These are phyloP conservation scores for Dilophus febrilis DNA, from an alignment of 2,888 invertebrate genomes.

Conservation along the genomic window DNA sequence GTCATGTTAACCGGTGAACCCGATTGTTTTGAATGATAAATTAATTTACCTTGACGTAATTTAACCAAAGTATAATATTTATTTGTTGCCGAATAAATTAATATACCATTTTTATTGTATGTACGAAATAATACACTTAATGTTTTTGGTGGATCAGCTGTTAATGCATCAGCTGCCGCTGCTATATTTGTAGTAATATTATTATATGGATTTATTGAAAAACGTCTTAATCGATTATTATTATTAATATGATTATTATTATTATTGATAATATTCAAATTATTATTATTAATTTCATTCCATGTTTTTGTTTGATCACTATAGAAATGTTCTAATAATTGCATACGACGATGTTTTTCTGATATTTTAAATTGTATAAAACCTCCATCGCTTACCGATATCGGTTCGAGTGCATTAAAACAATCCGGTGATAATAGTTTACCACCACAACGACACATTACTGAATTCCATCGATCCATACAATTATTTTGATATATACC, in stretches of 20 bases:
- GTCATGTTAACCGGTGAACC: constrained; percentile 64
- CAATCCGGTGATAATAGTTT: constrained; percentile 64
- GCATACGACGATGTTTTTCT: constrained; percentile 74
- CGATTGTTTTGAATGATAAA: constrained; percentile 65
- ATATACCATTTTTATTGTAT: constrained; percentile 53
- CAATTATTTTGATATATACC: constrained; percentile 47
- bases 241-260: constrained; percentile 13
- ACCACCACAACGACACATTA: constrained; percentile 53
- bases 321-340: constrained; percentile 64
- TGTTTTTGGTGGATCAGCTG: constrained; percentile 43
- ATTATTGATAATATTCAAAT: too few species aligned
- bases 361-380: constrained; percentile 63
- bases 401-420: constrained; percentile 55
- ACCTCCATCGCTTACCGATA: constrained; percentile 61
- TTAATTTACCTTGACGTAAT: constrained; percentile 54
- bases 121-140: constrained; percentile 71
- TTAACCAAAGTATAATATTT: constrained; percentile 74
- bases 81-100: constrained; percentile 76
- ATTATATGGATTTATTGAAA: constrained; percentile 9
- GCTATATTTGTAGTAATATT: constrained; percentile 19
- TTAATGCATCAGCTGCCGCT: constrained; percentile 20
- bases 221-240: constrained; percentile 23
- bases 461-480: constrained; percentile 68
- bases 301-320: constrained; percentile 38
- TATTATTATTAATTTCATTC: too few species aligned